Base-by-base conservation (phyloP, 2,888 invertebrate species). In the Aspidiotus rigidus region DNA sequence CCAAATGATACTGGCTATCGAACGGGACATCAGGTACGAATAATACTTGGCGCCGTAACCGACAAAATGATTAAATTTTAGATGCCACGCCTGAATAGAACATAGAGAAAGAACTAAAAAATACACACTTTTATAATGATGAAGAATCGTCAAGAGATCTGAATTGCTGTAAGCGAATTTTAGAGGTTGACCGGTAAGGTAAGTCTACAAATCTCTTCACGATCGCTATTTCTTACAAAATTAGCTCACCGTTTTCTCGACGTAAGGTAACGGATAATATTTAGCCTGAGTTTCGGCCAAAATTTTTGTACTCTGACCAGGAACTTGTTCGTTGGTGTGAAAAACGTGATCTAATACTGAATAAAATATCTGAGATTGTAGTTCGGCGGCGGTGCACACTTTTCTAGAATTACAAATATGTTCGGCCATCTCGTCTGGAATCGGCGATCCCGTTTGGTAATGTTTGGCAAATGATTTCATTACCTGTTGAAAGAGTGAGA, bases 21-120 rank as follows among this genome's bases (percentile, higher is more conserved):
- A 93, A 75, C 92, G 85, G 0, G 98, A 97, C 76, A 97, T 89
- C 72, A 99, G 81, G 80, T 99, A 99, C 0, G 98, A 90, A 79
- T 98, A 99, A 80, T 99, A 99, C 79, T 96, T 97, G 0, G 97
- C 97, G 54, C 99, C 99, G 79, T 99, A 99, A 1, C 97, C 96
- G 7, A 97, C 91, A 69, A 99, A 81, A 79, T 99, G 99, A 72
- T 93, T 90, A 81, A 99, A 99, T 71, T 97, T 83, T 75, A 93
- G 83, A 76, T 97, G 96, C 95, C 95, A 97, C 1, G 95, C 93
- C 85, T 90, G 75, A 1, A 75, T 74, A 73, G 70, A 28, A 64
- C 17, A 69, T 28, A 28, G n/a, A n/a, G n/a, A n/a, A n/a, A n/a
- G n/a, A n/a, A n/a, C n/a, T n/a, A n/a, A n/a, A 41, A 62, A n/a